Percentiles rank a stretch among this genome's conserved stretches.
Evolutionary conservation across 2,797 vertebrate genomes (phyloP).

Genomic region (Girardinus metallicus): DNA sequence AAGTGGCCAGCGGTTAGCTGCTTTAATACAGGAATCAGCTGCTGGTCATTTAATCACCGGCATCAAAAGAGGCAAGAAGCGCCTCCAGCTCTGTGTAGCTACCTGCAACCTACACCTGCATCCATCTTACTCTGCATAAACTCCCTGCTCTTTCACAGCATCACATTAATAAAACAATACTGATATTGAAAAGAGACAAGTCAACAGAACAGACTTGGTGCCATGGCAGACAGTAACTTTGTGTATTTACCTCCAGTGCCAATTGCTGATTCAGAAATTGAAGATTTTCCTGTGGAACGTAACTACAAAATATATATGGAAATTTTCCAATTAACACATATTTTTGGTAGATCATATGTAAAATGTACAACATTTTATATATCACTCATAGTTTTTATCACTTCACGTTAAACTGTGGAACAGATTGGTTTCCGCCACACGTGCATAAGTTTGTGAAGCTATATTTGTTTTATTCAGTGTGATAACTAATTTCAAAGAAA

Average conservation of each 20-base stretch:
- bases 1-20: slow-evolving; percentile 61
- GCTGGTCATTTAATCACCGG: slow-evolving; percentile 65
- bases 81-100: slow-evolving; percentile 32
- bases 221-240: neutral
- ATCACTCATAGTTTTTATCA: no score
- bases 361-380: no score
- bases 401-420: no score
- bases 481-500: no score
- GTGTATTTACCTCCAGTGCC: neutral
- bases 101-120: slow-evolving; percentile 19
- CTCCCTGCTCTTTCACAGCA: neutral
- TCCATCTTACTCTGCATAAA: neutral
- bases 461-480: no score
- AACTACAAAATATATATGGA: no score
- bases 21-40: slow-evolving; percentile 73
- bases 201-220: neutral
- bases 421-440: no score
- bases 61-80: slow-evolving; percentile 26
- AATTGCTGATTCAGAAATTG: no score
- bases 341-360: no score
- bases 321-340: no score
- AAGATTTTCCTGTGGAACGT: no score
- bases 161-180: neutral
- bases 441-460: no score
- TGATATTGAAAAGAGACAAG: neutral